phyloP scores from a whole-genome alignment of 2,888 invertebrate genomes.

The Platynereis dumerilii region DNA sequence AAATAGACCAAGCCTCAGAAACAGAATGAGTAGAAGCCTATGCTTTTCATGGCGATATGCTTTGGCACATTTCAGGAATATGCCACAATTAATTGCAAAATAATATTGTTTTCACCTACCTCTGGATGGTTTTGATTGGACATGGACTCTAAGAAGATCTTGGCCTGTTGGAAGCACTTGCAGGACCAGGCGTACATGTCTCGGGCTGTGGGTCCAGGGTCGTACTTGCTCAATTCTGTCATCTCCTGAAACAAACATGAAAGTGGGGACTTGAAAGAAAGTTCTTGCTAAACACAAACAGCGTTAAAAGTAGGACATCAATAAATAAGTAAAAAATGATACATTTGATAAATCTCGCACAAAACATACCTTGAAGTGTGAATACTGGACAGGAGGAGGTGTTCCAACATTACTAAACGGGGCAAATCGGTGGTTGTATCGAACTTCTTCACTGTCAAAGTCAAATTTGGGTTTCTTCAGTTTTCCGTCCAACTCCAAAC shows the following conservation, averaged over 20 bases:
- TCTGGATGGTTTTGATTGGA: slow-evolving; percentile 68
- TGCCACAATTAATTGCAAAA: not conserved
- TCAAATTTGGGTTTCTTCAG: slow-evolving; percentile 81
- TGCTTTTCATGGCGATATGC: too few relatives aligned
- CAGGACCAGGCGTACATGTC: slow-evolving; percentile 79
- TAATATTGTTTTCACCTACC: slow-evolving; percentile 13
- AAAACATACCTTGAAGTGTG: slow-evolving; percentile 56
- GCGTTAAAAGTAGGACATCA: too few relatives aligned
- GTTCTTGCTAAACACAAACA: too few relatives aligned
- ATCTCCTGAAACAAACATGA: slow-evolving; percentile 77
- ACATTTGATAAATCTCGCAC: too few relatives aligned
- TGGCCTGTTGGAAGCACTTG: slow-evolving; percentile 90
- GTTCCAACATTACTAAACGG: slow-evolving; percentile 85
- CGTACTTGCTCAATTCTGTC: slow-evolving; percentile 67
- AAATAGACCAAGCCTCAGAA: too few relatives aligned
- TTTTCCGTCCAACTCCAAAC: slow-evolving; percentile 86
- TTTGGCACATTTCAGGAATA: too few relatives aligned
- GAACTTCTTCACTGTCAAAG: slow-evolving; percentile 89
- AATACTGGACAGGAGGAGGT: slow-evolving; percentile 90
- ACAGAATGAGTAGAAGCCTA: too few relatives aligned
- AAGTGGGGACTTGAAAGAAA: too few relatives aligned
- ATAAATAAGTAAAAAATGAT: too few relatives aligned
- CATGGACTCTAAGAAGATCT: slow-evolving; percentile 83
- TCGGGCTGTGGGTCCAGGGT: slow-evolving; percentile 52
- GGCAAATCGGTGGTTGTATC: slow-evolving; percentile 92